Percentiles rank a stretch among this genome's conserved stretches.
phyloP scores from a whole-genome alignment of 2,888 invertebrate species.

The Drosophila tripunctata region DNA sequence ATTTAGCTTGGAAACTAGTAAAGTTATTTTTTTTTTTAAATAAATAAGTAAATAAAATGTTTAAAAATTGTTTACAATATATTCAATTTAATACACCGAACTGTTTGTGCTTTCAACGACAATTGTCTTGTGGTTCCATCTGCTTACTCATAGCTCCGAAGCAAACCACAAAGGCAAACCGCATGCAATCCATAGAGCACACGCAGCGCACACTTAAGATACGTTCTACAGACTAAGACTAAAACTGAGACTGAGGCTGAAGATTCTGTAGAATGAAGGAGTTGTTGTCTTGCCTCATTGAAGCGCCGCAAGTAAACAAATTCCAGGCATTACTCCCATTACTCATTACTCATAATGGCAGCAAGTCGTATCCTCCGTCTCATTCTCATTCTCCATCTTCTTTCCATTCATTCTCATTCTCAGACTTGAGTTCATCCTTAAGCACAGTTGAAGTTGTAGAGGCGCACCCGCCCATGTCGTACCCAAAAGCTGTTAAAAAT shows the following conservation, averaged over 20 bases:
- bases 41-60: too few species aligned
- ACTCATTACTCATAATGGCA: slow-evolving; percentile 76
- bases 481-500: slow-evolving; percentile 53
- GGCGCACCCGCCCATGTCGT: slow-evolving; percentile 63
- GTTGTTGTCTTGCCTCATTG: slow-evolving; percentile 39
- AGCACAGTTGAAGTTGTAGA: slow-evolving; percentile 1
- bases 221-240: background rate
- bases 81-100: background rate
- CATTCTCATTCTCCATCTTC: slow-evolving; percentile 3
- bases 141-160: slow-evolving; percentile 4
- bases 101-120: too few species aligned
- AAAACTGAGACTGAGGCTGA: background rate
- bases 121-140: background rate
- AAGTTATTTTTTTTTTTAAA: too few species aligned
- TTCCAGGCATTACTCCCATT: slow-evolving; percentile 74
- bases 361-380: slow-evolving; percentile 44
- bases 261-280: background rate
- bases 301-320: slow-evolving; percentile 75
- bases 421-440: background rate
- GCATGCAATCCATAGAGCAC: slow-evolving; percentile 45
- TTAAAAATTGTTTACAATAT: too few species aligned
- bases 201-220: slow-evolving; percentile 20
- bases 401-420: background rate
- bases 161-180: slow-evolving; percentile 14
- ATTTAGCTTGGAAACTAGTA: too few species aligned